Base-by-base conservation (phyloP, 1,140 invertebrate species). In the Drosophila watanabei region DNA sequence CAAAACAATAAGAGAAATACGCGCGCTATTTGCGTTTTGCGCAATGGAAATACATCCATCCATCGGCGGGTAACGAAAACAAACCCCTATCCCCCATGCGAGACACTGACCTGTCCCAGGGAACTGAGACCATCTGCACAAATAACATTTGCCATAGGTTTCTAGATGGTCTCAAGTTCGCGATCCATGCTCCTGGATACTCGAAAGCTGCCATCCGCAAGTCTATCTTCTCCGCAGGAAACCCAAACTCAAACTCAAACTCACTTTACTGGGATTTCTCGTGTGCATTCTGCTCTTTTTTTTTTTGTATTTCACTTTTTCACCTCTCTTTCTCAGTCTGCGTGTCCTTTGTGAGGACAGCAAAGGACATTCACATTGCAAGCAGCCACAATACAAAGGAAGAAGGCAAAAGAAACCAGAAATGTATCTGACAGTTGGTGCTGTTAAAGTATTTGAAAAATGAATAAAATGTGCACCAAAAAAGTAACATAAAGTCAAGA, bases 391-490 rank as follows among this genome's bases (percentile, higher is more conserved):
- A 58, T 39, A 79, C 79, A 79, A 70, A 76, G 56, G 58, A 60
- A 63, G 14, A 33, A 45, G 41, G 48, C 66, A 80, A 65, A 62
- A 59, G 28, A 81, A 43, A 62, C 71, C 71, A 73, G 71, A 75
- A 75, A 89, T 80, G 85, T 78, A 89, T 80, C 84, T 88, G 84
- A 81, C 85, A 89, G 85, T 88, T 89, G 85, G 77, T 71, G 78
- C 68, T 68, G 49, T 48, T 59, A 32, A 81, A 73, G 65, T 88
- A 81, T 88, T 89, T 88, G 84, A 89, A 88, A 88, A 84, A 88
- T 80, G 84, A 80, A 88, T 75, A 69, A 84, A 79, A 59, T 57
- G 52, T 41, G 30, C 41, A 33, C 48, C 41, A 59, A 20, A 76
- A 49, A 51, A 49, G 45, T 59, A 37, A 20, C 49, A 35, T 66